Evolutionary conservation across 2,888 invertebrate genomes (phyloP).

Genomic region (Laothoe populi): DNA sequence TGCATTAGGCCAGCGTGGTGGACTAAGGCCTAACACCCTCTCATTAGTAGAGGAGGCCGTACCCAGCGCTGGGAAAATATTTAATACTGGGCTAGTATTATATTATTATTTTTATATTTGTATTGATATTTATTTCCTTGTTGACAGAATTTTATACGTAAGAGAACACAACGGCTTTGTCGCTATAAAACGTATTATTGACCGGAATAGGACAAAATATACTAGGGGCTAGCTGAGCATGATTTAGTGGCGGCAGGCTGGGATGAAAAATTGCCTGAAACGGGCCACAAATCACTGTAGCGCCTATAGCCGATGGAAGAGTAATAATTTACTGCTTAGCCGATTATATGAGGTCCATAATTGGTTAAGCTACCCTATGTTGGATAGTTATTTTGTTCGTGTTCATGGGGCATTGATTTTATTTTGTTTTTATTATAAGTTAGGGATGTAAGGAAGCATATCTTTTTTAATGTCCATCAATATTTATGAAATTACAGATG

Average conservation of each 20-base stretch:
- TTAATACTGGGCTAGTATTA: no score
- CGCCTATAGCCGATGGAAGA: slow-evolving; percentile 51
- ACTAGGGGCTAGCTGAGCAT: slow-evolving; percentile 8
- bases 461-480: no score
- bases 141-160: not conserved
- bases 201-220: slow-evolving; percentile 19
- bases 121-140: not conserved
- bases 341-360: slow-evolving; percentile 36
- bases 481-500: no score
- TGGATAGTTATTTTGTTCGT: not conserved
- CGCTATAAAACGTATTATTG: slow-evolving; percentile 14
- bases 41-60: no score
- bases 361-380: slow-evolving; percentile 11
- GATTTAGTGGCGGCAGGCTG: slow-evolving; percentile 55
- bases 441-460: no score
- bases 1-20: no score
- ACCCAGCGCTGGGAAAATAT: no score
- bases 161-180: slow-evolving; percentile 3
- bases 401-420: not conserved
- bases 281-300: slow-evolving; percentile 56
- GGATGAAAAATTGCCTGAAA: slow-evolving; percentile 60
- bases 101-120: no score
- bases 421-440: not conserved
- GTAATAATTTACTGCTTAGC: slow-evolving; percentile 51
- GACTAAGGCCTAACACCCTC: no score